Evolutionary conservation across 2,888 invertebrate species (phyloP).

Genomic region (Zonitis immaculata): DNA sequence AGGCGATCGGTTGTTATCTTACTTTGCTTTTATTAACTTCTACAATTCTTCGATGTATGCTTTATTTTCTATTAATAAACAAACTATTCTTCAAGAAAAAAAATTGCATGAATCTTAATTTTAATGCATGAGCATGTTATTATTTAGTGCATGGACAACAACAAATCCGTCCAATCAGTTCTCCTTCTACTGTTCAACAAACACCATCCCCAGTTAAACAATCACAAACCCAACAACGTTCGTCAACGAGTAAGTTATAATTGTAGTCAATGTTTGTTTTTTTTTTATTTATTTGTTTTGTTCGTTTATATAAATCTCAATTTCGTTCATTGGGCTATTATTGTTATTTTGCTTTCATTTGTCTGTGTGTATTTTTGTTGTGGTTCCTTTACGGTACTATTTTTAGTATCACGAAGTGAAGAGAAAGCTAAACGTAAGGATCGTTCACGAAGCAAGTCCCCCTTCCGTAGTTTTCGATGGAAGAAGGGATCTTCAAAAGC

Average conservation of each 20-base stretch:
- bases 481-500: slow-evolving; percentile 66
- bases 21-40: not conserved
- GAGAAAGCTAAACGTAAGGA: slow-evolving; percentile 57
- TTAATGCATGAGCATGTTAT: slow-evolving; percentile 44
- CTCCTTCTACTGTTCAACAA: slow-evolving; percentile 20
- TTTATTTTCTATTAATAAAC: not conserved
- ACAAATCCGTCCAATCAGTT: slow-evolving; percentile 29
- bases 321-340: slow-evolving; percentile 14
- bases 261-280: not conserved
- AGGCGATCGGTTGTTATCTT: slow-evolving; percentile 1
- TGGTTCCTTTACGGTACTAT: not conserved
- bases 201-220: slow-evolving; percentile 12
- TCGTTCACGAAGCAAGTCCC: slow-evolving; percentile 88
- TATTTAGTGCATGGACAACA: slow-evolving; percentile 44
- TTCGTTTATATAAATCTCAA: slow-evolving; percentile 13
- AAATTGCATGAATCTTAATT: slow-evolving; percentile 25
- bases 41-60: not conserved
- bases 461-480: slow-evolving; percentile 91
- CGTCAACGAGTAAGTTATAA: slow-evolving; percentile 37
- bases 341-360: slow-evolving; percentile 26
- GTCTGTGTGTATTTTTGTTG: slow-evolving; percentile 26
- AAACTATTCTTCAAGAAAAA: not conserved
- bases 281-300: slow-evolving; percentile 7
- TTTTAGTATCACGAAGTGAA: slow-evolving; percentile 41
- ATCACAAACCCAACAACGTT: slow-evolving; percentile 25